Conservation (phyloP, 53 echinoderm and acorn worm genomes). For the Pentamera pediparva region DNA sequence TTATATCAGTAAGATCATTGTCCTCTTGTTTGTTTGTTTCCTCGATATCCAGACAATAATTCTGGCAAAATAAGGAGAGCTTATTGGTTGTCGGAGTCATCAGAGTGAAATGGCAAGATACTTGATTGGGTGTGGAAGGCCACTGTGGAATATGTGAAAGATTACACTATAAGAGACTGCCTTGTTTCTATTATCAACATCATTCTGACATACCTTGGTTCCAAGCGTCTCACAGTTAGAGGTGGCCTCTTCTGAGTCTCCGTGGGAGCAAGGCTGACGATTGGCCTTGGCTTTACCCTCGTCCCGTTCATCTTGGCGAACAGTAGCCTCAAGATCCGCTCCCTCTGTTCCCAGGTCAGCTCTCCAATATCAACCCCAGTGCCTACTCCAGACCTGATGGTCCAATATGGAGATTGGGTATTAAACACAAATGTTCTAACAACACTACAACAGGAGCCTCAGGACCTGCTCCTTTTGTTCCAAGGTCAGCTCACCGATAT, state of each 20-base stretch:
- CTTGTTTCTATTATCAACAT: too few species aligned
- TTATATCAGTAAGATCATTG: too few species aligned
- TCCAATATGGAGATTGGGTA: background rate
- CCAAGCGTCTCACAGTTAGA: background rate
- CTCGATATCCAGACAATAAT: too few species aligned
- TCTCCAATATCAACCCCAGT: conserved; percentile 78
- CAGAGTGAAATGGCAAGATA: too few species aligned
- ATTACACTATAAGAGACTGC: too few species aligned
- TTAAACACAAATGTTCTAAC: background rate
- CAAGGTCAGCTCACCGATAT: conserved; percentile 91
- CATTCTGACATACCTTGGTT: conserved; percentile 12
- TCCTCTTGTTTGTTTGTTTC: too few species aligned
- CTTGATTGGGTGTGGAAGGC: too few species aligned
- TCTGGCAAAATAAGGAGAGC: too few species aligned
- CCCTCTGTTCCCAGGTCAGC: conserved; percentile 96
- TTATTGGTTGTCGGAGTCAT: too few species aligned
- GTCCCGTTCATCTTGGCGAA: conserved; percentile 99
- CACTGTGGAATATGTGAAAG: too few species aligned
- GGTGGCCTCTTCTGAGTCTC: conserved; percentile 33
- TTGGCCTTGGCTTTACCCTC: conserved; percentile 51
- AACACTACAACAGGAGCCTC: background rate
- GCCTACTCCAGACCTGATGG: conserved; percentile 75
- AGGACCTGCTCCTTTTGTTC: conserved; percentile 89
- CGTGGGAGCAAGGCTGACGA: conserved; percentile 54
- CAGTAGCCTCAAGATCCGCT: conserved; percentile 72